Evolutionary conservation across 2,888 invertebrate genomes (phyloP), one percentile per base, ranked within the genome.

Genomic region (Lissocephala sabroskyi): DNA sequence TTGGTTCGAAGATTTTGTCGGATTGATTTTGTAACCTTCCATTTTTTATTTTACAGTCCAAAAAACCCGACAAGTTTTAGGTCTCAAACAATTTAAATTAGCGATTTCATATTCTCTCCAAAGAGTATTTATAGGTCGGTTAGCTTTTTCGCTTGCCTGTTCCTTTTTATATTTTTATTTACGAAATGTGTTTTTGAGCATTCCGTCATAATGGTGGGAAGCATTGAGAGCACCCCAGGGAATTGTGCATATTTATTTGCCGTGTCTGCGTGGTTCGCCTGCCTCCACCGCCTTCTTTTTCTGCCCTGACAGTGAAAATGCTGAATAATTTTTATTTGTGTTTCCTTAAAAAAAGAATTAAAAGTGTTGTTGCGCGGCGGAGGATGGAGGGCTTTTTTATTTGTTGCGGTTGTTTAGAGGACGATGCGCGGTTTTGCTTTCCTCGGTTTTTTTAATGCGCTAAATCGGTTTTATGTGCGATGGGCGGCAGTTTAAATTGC

Each of bases 271-370:
- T 7, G 19, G 11, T 37, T n/a, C n/a, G 3, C 11, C 18, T 36
- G 36, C 18, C 30, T 2, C 10, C 5, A 17, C 18, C 5, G 28
- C 13, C 14, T 43, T 19, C 19, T 32, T 42, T 2, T 17, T 41
- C 18, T 33, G 19, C n/a, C n/a, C 23, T n/a, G 18, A 33, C 18
- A 17, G 40, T 35, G 30, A 13, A 35, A 46, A 26, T 33, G 54
- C 55, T 75, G 73, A 67, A 78, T 78, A 78, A 71, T 78, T 78
- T n/a, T 71, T 71, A 71, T 71, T 78, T 78, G 62, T n/a, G n/a
- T 71, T 78, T 78, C 79, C 76, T 78, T 78, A 78, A 78, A 75
- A n/a, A 74, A 75, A 59, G 76, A 71, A 78, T 71, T 78, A 71
- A 78, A 66, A 71, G n/a, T n/a, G n/a, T n/a, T n/a, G n/a, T n/a